These are phyloP conservation scores for Drosophila kepulauana DNA, from an alignment of 1,140 invertebrate genomes.

Conservation along the genomic window DNA sequence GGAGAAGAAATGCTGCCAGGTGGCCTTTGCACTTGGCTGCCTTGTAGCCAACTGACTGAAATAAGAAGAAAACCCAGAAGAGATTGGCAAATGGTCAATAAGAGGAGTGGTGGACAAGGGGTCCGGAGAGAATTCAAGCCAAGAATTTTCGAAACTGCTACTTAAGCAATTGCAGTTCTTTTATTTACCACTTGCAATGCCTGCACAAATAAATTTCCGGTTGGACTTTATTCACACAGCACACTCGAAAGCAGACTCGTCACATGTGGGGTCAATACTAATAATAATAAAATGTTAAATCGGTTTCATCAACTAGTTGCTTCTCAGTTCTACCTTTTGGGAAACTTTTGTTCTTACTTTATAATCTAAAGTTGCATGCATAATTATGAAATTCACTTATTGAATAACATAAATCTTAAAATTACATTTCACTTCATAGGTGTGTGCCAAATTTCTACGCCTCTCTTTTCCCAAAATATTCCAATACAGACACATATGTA, in stretches of 20 bases:
- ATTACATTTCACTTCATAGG: too few relatives aligned
- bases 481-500: too few relatives aligned
- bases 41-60: slow-evolving; percentile 44
- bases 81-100: slow-evolving; percentile 13
- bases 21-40: slow-evolving; percentile 77
- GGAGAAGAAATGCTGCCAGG: slow-evolving; percentile 52
- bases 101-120: not conserved
- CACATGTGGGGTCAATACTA: too few relatives aligned
- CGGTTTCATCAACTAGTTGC: too few relatives aligned
- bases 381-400: too few relatives aligned
- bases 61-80: not conserved
- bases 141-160: slow-evolving; percentile 52
- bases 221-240: slow-evolving; percentile 1
- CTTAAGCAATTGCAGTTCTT: slow-evolving; percentile 51
- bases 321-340: too few relatives aligned
- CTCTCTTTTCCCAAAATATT: too few relatives aligned
- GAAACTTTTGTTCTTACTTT: too few relatives aligned
- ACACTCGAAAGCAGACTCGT: not conserved
- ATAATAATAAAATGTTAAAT: too few relatives aligned
- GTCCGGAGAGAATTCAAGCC: not conserved
- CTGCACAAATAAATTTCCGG: slow-evolving; percentile 54
- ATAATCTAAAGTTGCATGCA: too few relatives aligned
- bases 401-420: too few relatives aligned
- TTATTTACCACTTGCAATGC: slow-evolving; percentile 42
- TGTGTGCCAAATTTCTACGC: too few relatives aligned